Evolutionary conservation across 2,888 invertebrate genomes (phyloP).

Genomic region (Octonoba sinensis): DNA sequence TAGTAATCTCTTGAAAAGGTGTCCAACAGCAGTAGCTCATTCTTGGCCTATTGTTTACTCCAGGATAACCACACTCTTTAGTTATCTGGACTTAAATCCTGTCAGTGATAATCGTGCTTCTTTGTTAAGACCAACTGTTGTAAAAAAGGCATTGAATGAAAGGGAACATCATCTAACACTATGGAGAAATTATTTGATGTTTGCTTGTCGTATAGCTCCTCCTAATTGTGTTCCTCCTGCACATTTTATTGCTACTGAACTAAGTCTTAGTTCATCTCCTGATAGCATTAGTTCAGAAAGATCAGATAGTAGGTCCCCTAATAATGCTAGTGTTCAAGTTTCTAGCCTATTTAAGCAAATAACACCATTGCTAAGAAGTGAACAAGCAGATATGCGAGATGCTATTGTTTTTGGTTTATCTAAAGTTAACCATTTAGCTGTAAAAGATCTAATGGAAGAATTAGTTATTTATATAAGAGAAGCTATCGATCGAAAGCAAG

Average conservation of each 20-base stretch:
- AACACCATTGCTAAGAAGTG: slow-evolving; percentile 91
- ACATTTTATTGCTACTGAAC: slow-evolving; percentile 92
- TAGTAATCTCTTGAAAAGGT: slow-evolving; percentile 85
- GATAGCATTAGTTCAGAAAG: slow-evolving; percentile 84
- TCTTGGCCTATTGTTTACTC: slow-evolving; percentile 97
- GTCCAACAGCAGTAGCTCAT: slow-evolving; percentile 87
- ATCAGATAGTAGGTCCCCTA: slow-evolving; percentile 81
- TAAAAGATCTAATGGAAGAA: slow-evolving; percentile 98
- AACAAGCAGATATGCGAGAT: slow-evolving; percentile 93
- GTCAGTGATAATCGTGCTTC: slow-evolving; percentile 97
- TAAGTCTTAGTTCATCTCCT: slow-evolving; percentile 79
- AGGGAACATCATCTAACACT: slow-evolving; percentile 94
- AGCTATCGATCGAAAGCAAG: slow-evolving; percentile 96
- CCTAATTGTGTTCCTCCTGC: slow-evolving; percentile 81
- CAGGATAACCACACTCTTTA: slow-evolving; percentile 89
- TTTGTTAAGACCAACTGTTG: slow-evolving; percentile 80
- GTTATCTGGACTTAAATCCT: slow-evolving; percentile 93
- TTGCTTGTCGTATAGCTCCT: slow-evolving; percentile 96
- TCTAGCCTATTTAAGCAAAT: slow-evolving; percentile 91
- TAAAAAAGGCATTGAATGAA: slow-evolving; percentile 92
- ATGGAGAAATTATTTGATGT: slow-evolving; percentile 97
- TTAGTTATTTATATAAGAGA: slow-evolving; percentile 91
- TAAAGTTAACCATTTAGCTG: slow-evolving; percentile 92
- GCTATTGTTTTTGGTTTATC: slow-evolving; percentile 94
- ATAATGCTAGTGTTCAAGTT: slow-evolving; percentile 76